Base-by-base conservation (phyloP, 2,888 invertebrate genomes). In the Petrolisthes manimaculis region DNA sequence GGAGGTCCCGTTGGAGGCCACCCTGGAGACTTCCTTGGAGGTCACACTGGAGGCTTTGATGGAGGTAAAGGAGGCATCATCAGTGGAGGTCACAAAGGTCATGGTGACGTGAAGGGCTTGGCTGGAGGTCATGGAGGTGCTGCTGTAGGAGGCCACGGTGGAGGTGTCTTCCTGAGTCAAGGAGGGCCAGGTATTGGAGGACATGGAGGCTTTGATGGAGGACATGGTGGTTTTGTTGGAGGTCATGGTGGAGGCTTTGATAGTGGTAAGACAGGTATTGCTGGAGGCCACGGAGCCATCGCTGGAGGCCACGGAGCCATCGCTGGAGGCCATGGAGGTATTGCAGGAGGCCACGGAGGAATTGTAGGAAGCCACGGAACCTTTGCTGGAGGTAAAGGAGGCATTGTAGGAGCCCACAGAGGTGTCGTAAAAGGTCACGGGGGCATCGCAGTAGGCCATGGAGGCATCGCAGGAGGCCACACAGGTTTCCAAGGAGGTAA, bases 91-190 rank as follows among this genome's bases (percentile, higher is more conserved):
- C 54, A 54, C 8, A n/a, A 53, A 1, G n/a, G n/a, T n/a, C n/a
- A n/a, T n/a, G n/a, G n/a, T n/a, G n/a, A n/a, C n/a, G n/a, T n/a
- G n/a, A n/a, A n/a, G n/a, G 77, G 12, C 21, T 0, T 79, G 14
- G n/a, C 54, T 78, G 78, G 78, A 78, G 71, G 71, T n/a, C 71
- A 6, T 6, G 71, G 71, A n/a, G 71, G 71, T n/a, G 71, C n/a
- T 71, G n/a, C 14, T n/a, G 18, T 21, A n/a, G 71, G n/a, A 53
- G 78, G 78, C 18, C 37, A 78, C 18, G 61, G 9, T 14, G 61
- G 18, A 3, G 77, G 77, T 24, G 37, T 5, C 5, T n/a, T 55
- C 21, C 2, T 54, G 51, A 54, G 79, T 54, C 53, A 14, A 51
- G 54, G 78, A 18, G 4, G 53, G 53, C 14, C 53, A 12, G 0